phyloP scores from a whole-genome alignment of 53 echinoderm and acorn worm species.

The Antedon mediterranea region DNA sequence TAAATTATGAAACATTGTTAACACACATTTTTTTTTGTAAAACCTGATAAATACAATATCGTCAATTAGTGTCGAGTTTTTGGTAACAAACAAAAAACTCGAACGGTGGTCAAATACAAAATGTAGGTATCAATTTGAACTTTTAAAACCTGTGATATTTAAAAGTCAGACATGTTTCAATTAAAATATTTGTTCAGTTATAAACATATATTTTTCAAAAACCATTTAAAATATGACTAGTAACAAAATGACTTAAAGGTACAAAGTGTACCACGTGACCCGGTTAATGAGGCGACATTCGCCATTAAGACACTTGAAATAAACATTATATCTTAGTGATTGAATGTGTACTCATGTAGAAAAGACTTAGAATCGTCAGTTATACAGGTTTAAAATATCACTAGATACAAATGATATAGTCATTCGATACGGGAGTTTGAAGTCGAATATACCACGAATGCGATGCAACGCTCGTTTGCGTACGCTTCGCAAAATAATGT shows the following conservation, averaged over 20 bases:
- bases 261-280: not conserved
- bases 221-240: not conserved
- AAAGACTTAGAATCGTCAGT: not conserved
- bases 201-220: not conserved
- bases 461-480: not conserved
- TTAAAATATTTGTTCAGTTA: not conserved
- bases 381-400: not conserved
- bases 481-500: not conserved
- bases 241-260: not conserved
- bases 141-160: not conserved
- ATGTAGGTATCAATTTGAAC: not conserved
- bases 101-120: not conserved
- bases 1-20: no score
- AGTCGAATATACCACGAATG: not conserved
- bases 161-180: not conserved
- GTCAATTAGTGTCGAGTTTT: no score
- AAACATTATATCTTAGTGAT: not conserved
- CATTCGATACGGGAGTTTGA: not conserved
- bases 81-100: no score
- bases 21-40: no score
- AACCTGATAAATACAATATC: no score
- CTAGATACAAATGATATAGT: not conserved
- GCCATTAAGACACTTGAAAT: not conserved
- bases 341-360: not conserved
- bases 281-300: not conserved